phyloP scores from a whole-genome alignment of 2,797 vertebrate genomes.

The Galago senegalensis region DNA sequence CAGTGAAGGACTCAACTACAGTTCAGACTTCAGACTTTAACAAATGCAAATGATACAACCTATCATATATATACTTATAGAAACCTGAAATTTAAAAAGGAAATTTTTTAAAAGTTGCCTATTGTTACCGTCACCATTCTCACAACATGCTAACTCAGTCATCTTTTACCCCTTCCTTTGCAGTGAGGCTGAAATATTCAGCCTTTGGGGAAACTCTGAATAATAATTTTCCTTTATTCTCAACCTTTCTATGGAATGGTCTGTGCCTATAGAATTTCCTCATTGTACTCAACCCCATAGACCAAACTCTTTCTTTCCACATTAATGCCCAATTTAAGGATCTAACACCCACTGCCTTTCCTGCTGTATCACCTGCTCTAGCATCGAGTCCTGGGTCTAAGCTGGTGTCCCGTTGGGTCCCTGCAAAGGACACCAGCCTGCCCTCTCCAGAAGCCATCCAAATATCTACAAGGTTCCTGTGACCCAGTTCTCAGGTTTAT shows the following conservation, averaged over 20 bases:
- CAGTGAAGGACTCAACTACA: no score
- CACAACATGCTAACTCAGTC: accelerated
- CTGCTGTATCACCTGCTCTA: background rate
- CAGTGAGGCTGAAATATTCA: background rate
- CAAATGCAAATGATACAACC: no score
- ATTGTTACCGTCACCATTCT: no score
- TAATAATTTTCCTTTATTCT: background rate
- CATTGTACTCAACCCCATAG: no score
- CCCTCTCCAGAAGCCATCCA: background rate
- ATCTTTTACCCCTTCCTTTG: background rate
- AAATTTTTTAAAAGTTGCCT: background rate
- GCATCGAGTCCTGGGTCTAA: background rate
- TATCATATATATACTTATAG: no score
- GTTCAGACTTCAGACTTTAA: no score
- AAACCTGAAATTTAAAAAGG: no score
- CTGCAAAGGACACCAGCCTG: background rate
- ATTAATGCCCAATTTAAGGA: background rate
- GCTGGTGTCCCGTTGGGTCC: background rate
- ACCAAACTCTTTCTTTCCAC: background rate
- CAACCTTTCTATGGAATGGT: no score
- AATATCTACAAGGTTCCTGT: background rate
- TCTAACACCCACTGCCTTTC: background rate
- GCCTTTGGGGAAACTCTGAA: background rate
- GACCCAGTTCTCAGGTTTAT: background rate
- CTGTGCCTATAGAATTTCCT: background rate